Base-by-base conservation (phyloP, 2,797 vertebrate species). In the Loriculus beryllinus region DNA sequence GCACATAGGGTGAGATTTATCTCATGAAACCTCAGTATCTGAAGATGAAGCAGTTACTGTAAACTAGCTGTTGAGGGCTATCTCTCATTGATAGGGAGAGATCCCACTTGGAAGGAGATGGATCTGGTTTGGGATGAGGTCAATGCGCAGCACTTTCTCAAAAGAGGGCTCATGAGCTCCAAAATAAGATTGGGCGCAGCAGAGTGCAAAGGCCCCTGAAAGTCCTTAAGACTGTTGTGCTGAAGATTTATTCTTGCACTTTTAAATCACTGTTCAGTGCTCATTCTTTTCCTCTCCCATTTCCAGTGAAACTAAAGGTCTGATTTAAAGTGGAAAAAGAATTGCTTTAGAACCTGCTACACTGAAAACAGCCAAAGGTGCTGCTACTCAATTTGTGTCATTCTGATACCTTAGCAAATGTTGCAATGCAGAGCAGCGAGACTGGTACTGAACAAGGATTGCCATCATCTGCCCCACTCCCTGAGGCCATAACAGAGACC, bases 241-340 rank as follows among this genome's bases (percentile, higher is more conserved):
- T n/a, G 42, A 8, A 43, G 67, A 42, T 65, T 62, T 39, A 65
- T 63, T 90, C 49, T 59, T 68, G 40, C 22, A 12, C 43, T 79
- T 82, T 33, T 31, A 59, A 90, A 90, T 78, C 28, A 25, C 71
- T 79, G 8, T 71, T 85, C 39, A 33, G 1, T 13, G 18, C n/a
- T 52, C 59, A 63, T 85, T 48, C 63, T 37, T 77, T 59, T 88
- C 57, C 35, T 79, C 22, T 81, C 20, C 59, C 9, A 7, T 67
- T 88, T 79, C 39, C 52, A 68, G 4, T 42, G 45, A 79, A 88
- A 64, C 42, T 39, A 47, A 82, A 72, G 45, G 54, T 82, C 77
- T 88, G 77, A 45, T 82, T 68, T 90, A 52, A 94, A 79, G 45
- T 35, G 22, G 59, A 82, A 83, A 88, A 86, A 54, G 49, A 80